Conservation (phyloP, 1,140 invertebrate species). For the Arctopsyche grandis region DNA sequence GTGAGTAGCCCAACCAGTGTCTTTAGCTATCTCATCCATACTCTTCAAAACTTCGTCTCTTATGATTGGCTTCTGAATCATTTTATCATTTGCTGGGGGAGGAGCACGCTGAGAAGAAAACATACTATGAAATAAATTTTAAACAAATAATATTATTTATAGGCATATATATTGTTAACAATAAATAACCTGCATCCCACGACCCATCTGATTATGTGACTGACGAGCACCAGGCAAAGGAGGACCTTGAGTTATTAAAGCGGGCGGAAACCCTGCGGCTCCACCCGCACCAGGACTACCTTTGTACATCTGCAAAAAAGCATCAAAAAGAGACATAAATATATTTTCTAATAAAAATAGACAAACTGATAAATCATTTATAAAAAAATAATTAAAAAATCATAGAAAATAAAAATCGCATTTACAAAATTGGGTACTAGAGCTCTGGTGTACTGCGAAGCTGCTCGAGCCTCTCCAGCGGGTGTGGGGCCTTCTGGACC, state of each 20-base stretch:
- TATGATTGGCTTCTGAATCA: constrained; percentile 82
- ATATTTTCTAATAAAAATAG: too few species aligned
- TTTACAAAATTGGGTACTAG: constrained; percentile 51
- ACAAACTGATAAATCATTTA: background rate
- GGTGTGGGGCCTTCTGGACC: constrained; percentile 58
- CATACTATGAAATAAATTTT: background rate
- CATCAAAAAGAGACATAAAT: background rate
- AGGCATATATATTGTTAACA: background rate
- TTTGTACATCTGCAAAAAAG: constrained; percentile 61
- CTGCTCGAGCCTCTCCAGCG: constrained; percentile 62
- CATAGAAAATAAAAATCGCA: background rate
- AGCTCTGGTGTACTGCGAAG: constrained; percentile 53
- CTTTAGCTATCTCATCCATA: constrained; percentile 90
- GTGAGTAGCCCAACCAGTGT: constrained; percentile 89
- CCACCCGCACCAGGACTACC: constrained; percentile 62
- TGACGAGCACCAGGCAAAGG: constrained; percentile 61
- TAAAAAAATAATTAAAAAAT: constrained; percentile 1
- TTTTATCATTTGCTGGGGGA: constrained; percentile 53
- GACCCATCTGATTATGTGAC: constrained; percentile 57
- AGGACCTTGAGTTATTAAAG: constrained; percentile 58
- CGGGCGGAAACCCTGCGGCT: constrained; percentile 62
- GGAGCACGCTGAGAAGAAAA: constrained; percentile 57
- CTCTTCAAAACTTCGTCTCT: constrained; percentile 91
- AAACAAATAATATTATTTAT: constrained; percentile 10
- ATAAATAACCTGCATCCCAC: constrained; percentile 55